Evolutionary conservation across 2,113 vertebrate species (phyloP), one percentile per base, ranked within the genome.

Genomic region (Channa maculata): DNA sequence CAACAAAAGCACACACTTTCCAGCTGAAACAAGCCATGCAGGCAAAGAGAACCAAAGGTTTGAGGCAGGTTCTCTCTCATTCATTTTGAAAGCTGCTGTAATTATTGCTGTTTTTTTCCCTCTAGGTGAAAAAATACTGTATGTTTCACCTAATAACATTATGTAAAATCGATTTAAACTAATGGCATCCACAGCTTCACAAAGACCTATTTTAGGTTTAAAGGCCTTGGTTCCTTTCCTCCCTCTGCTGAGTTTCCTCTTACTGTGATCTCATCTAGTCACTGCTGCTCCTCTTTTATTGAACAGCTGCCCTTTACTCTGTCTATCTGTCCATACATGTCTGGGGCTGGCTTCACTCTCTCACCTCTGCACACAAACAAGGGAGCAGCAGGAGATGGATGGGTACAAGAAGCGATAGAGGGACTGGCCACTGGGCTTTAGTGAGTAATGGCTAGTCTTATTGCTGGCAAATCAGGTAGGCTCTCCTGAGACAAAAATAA

Each of bases 391-490:
- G 75, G 71, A 24, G 24, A 24, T 64, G 65, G 77, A 77, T 74
- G 60, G 60, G 49, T 58, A 51, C 41, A 71, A 36, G 66, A 15
- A 38, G 65, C 67, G 64, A 63, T 64, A 55, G 55, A 45, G 14
- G 65, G 41, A 38, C 41, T 83, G 84, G 85, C 72, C 48, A 10
- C 77, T 74, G 82, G 70, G 86, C 73, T 79, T 86, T 53, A 62
- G 70, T 88, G 84, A 91, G 71, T 86, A 83, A 89, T 88, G 84
- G 65, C 75, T 70, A 72, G 62, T 75, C 83, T 85, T 82, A 86
- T 82, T 83, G 76, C 69, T 71, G 63, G 80, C 43, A 83, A 86
- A 79, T 87, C 86, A 79, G 68, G 63, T 50, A 61, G 66, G 58
- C 73, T 82, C 71, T 79, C 65, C 73, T 48, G 66, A 85, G 85